Evolutionary conservation across 2,888 invertebrate genomes (phyloP).

Genomic region (Leucophenga montana): DNA sequence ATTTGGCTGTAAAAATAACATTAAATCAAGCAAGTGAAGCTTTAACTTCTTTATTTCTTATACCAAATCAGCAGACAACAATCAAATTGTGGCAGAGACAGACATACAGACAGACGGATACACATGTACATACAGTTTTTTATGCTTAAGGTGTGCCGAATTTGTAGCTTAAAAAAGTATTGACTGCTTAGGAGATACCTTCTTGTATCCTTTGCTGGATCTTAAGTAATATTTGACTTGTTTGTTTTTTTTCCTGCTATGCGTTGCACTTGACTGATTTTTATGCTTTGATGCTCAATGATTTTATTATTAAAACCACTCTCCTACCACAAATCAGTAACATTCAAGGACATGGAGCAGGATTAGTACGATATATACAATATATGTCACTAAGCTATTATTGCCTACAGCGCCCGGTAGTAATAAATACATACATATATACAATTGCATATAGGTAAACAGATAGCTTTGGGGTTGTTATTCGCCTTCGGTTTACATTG

Average conservation of each 20-base stretch:
- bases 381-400: constrained; percentile 3
- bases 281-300: constrained; percentile 73
- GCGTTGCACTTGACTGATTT: constrained; percentile 72
- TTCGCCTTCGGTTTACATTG: too few species aligned
- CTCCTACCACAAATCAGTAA: constrained; percentile 31
- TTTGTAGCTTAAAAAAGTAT: neutral
- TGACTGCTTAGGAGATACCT: too few species aligned
- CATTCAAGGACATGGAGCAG: neutral
- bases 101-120: neutral
- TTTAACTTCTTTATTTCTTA: neutral
- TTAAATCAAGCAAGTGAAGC: constrained; percentile 51
- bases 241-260: constrained; percentile 3
- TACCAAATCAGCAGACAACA: neutral
- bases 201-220: too few species aligned
- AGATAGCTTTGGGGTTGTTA: constrained; percentile 3
- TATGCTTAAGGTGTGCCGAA: neutral
- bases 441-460: constrained; percentile 9
- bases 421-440: constrained; percentile 5
- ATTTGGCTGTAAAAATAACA: constrained; percentile 66
- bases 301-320: constrained; percentile 69
- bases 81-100: constrained; percentile 3
- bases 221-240: neutral
- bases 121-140: neutral
- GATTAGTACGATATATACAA: too few species aligned
- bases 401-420: constrained; percentile 11